Evolutionary conservation across 2,888 invertebrate species (phyloP).

Genomic region (Thyatira batis): DNA sequence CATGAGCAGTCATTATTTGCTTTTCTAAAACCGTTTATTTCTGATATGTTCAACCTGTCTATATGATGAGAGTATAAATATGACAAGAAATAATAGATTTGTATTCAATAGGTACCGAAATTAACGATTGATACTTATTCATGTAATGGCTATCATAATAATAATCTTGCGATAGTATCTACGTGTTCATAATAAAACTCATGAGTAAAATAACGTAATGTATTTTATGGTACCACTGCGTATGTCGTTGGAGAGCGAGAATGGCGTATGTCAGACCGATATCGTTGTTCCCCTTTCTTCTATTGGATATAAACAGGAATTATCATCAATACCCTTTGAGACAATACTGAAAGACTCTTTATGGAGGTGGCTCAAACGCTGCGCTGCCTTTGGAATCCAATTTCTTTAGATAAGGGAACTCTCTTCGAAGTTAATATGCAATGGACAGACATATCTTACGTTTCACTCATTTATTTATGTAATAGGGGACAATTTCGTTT

Average conservation of each 20-base stretch:
- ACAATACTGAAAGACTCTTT: slow-evolving; percentile 58
- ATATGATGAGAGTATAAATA: too few species aligned
- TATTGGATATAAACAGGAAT: slow-evolving; percentile 63
- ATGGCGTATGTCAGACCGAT: slow-evolving; percentile 42
- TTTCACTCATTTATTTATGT: neutral
- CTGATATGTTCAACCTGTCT: too few species aligned
- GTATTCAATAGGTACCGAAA: too few species aligned
- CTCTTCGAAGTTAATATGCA: slow-evolving; percentile 12
- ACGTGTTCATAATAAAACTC: too few species aligned
- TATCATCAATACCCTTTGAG: slow-evolving; percentile 63
- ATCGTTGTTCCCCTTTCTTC: slow-evolving; percentile 44
- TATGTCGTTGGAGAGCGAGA: slow-evolving; percentile 38
- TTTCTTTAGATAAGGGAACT: slow-evolving; percentile 47
- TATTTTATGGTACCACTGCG: slow-evolving; percentile 23
- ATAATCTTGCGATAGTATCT: too few species aligned
- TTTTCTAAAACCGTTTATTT: too few species aligned
- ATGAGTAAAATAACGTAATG: too few species aligned
- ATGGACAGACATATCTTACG: neutral
- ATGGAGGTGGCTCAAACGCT: slow-evolving; percentile 45
- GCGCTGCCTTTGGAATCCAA: slow-evolving; percentile 49
- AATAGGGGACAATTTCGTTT: neutral
- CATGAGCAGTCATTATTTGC: too few species aligned
- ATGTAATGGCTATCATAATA: too few species aligned
- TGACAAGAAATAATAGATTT: too few species aligned
- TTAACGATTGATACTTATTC: too few species aligned